A percentile compares a stretch with the other conserved stretches of the same genome.
phyloP scores from a whole-genome alignment of 1,140 invertebrate genomes.

The Calliphora vicina region DNA sequence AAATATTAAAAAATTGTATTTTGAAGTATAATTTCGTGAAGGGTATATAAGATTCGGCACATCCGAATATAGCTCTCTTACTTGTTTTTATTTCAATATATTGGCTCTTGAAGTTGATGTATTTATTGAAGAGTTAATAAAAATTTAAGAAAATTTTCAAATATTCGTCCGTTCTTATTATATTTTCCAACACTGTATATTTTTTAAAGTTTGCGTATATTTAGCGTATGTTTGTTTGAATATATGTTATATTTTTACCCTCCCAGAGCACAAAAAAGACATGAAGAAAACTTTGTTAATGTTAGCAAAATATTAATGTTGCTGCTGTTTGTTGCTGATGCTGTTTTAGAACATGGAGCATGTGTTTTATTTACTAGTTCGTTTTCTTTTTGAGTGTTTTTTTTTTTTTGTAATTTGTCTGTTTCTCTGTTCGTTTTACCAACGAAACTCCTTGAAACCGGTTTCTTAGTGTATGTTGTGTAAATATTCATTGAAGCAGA shows the following conservation, averaged over 20 bases:
- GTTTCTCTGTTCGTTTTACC: not conserved
- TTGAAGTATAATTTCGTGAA: no score
- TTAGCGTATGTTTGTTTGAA: no score
- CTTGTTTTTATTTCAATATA: no score
- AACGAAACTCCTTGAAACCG: slow-evolving; percentile 26
- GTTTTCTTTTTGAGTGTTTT: not conserved
- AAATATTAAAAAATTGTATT: no score
- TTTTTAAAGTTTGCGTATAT: no score
- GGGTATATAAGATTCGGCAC: no score
- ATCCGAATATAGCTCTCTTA: no score
- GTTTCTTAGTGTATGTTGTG: slow-evolving; percentile 5
- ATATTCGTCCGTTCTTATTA: no score
- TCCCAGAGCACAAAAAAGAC: not conserved
- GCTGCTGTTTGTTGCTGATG: not conserved
- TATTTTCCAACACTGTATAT: no score
- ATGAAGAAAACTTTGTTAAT: not conserved
- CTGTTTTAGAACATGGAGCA: slow-evolving; percentile 16
- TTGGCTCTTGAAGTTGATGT: no score
- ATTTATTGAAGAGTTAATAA: no score
- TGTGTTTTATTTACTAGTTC: slow-evolving; percentile 16
- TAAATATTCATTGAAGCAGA: slow-evolving; percentile 14
- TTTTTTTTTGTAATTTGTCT: not conserved
- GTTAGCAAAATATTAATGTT: not conserved
- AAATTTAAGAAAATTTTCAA: no score
- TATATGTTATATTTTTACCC: not conserved